phyloP scores from a whole-genome alignment of 2,888 invertebrate genomes.

The Lochmaea capreae region DNA sequence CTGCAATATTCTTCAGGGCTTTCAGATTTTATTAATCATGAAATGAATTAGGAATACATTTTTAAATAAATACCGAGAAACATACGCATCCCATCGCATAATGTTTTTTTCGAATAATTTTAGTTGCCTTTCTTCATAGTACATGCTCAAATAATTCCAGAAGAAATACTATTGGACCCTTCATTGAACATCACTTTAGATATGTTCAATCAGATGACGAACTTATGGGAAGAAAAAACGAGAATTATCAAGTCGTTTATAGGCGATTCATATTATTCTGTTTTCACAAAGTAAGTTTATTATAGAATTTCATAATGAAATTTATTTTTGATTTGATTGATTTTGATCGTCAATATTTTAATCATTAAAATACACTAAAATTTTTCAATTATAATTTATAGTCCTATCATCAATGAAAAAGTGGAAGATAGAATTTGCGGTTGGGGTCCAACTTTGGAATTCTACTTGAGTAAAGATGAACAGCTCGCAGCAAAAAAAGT shows the following conservation, averaged over 20 bases:
- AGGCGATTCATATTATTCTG: constrained; percentile 75
- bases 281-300: constrained; percentile 76
- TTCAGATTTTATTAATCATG: too few species aligned
- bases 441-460: constrained; percentile 76
- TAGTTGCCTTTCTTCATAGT: constrained; percentile 74
- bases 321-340: too few species aligned
- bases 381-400: constrained; percentile 58
- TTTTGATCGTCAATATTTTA: too few species aligned
- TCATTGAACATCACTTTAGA: constrained; percentile 70
- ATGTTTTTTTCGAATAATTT: not conserved
- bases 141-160: constrained; percentile 66
- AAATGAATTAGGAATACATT: too few species aligned
- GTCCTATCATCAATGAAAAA: constrained; percentile 86
- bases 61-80: too few species aligned
- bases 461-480: constrained; percentile 77
- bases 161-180: constrained; percentile 69
- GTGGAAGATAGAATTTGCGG: constrained; percentile 83
- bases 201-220: constrained; percentile 72
- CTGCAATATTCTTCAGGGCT: too few species aligned
- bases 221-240: constrained; percentile 76
- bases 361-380: too few species aligned
- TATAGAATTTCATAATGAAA: too few species aligned
- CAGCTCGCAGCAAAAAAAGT: constrained; percentile 68
- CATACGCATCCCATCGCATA: too few species aligned
- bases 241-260: constrained; percentile 78